Conservation (phyloP, 1,140 invertebrate species). For the Zaprionus kolodkinae region DNA sequence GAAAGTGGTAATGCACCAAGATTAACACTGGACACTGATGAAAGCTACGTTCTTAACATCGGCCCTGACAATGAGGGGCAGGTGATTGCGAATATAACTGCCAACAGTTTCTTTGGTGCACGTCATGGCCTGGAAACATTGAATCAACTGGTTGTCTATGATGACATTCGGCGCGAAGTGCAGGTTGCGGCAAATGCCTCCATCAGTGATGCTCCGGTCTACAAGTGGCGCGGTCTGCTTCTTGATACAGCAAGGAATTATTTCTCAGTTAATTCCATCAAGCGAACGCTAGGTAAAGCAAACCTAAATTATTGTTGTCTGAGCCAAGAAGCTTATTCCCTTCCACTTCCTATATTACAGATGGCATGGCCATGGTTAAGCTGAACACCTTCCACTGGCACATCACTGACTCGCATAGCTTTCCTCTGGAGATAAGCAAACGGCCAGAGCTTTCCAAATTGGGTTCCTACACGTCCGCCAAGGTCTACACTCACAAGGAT, state of each 20-base stretch:
- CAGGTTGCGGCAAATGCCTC: conserved; percentile 86
- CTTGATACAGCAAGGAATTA: conserved; percentile 92
- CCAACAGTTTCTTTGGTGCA: conserved; percentile 89
- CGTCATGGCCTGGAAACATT: conserved; percentile 92
- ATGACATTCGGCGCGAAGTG: conserved; percentile 85
- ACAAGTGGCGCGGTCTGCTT: conserved; percentile 90
- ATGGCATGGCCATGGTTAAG: conserved; percentile 92
- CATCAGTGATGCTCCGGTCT: conserved; percentile 89
- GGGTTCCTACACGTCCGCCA: conserved; percentile 89
- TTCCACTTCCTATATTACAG: conserved; percentile 65
- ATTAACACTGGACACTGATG: conserved; percentile 87
- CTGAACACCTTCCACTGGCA: conserved; percentile 96
- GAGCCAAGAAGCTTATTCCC: too few species aligned
- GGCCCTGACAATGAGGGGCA: conserved; percentile 75
- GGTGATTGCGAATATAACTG: conserved; percentile 87
- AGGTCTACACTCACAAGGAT: conserved; percentile 87
- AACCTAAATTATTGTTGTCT: background rate
- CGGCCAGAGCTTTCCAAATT: conserved; percentile 89
- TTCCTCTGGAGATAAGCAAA: conserved; percentile 90
- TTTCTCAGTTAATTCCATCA: conserved; percentile 88
- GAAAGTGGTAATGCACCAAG: conserved; percentile 47
- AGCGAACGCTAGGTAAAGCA: conserved; percentile 87
- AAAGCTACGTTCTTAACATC: conserved; percentile 88
- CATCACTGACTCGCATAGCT: conserved; percentile 94
- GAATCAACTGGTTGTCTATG: conserved; percentile 89